A percentile compares a stretch with the other conserved stretches of the same genome.
Conservation (phyloP, 2,797 vertebrate genomes). For the Danio tinwini region DNA sequence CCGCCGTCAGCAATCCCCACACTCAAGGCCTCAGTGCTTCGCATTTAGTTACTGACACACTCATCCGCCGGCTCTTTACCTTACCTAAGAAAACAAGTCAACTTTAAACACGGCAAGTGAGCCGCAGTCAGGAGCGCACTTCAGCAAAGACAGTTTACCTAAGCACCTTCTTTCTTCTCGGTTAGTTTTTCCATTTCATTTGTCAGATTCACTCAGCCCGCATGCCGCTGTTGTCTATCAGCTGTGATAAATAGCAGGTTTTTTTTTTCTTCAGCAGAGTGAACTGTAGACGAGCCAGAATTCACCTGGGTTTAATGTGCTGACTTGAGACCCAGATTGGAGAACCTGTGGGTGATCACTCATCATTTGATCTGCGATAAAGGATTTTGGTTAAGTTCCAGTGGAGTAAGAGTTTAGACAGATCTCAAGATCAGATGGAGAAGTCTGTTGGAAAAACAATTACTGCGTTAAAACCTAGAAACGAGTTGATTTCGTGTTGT, state of each 20-base stretch:
- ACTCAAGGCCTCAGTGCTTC: slow-evolving; percentile 57
- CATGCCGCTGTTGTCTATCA: slow-evolving; percentile 77
- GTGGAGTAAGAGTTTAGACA: slow-evolving; percentile 27
- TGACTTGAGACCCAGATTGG: slow-evolving; percentile 49
- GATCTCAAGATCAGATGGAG: slow-evolving; percentile 4
- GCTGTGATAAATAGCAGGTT: slow-evolving; percentile 70
- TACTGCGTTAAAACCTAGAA: slow-evolving; percentile 3
- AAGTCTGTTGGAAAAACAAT: slow-evolving; percentile 20
- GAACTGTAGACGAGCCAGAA: slow-evolving; percentile 43
- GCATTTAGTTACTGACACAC: slow-evolving; percentile 74
- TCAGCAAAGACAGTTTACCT: slow-evolving; percentile 81
- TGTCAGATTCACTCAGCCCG: slow-evolving; percentile 82
- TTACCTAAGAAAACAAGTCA: slow-evolving; percentile 79
- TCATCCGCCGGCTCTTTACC: slow-evolving; percentile 67
- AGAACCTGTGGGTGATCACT: slow-evolving; percentile 56
- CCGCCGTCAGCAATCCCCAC: slow-evolving; percentile 38
- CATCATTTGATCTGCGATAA: slow-evolving; percentile 56
- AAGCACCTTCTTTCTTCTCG: slow-evolving; percentile 85
- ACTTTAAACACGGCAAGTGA: slow-evolving; percentile 78
- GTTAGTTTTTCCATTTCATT: slow-evolving; percentile 84
- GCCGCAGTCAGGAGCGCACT: slow-evolving; percentile 81
- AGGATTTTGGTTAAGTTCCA: slow-evolving; percentile 47
- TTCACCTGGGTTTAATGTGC: slow-evolving; percentile 45
- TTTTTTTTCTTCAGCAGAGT: slow-evolving; percentile 58
- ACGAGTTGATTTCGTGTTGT: not conserved